phyloP scores from a whole-genome alignment of 2,888 invertebrate genomes.

The Heliconius sara region DNA sequence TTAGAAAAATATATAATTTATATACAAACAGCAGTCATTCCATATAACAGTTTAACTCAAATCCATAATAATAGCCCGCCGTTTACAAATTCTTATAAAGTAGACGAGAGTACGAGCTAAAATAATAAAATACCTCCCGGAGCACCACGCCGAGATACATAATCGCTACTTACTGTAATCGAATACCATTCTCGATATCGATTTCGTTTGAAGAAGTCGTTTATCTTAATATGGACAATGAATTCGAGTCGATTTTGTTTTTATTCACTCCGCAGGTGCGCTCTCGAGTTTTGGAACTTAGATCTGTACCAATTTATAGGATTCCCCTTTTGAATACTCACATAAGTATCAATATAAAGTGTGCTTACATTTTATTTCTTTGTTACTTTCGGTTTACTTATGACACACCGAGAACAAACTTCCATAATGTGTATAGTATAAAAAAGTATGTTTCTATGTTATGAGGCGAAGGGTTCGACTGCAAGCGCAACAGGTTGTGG shows the following conservation, averaged over 20 bases:
- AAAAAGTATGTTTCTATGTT: too few relatives aligned
- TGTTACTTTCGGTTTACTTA: not conserved
- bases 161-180: conserved; percentile 46
- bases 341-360: not conserved
- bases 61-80: not conserved
- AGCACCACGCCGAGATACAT: conserved; percentile 39
- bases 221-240: conserved; percentile 43
- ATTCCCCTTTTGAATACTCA: not conserved
- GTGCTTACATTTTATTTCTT: not conserved
- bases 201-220: conserved; percentile 45
- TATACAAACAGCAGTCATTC: not conserved
- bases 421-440: too few relatives aligned
- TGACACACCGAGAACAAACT: not conserved
- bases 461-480: too few relatives aligned
- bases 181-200: conserved; percentile 47
- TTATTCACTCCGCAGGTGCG: conserved; percentile 29
- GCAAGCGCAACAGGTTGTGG: too few relatives aligned
- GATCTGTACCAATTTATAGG: conserved; percentile 10
- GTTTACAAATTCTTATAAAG: conserved; percentile 21
- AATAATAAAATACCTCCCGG: conserved; percentile 43
- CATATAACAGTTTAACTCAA: not conserved
- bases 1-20: not conserved
- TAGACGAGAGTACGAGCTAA: conserved; percentile 26
- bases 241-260: conserved; percentile 35
- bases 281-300: conserved; percentile 6